A percentile compares a stretch with the other conserved stretches of the same genome.
Evolutionary conservation across 2,113 vertebrate species (phyloP).

Genomic region (Mormyrus iriodes): DNA sequence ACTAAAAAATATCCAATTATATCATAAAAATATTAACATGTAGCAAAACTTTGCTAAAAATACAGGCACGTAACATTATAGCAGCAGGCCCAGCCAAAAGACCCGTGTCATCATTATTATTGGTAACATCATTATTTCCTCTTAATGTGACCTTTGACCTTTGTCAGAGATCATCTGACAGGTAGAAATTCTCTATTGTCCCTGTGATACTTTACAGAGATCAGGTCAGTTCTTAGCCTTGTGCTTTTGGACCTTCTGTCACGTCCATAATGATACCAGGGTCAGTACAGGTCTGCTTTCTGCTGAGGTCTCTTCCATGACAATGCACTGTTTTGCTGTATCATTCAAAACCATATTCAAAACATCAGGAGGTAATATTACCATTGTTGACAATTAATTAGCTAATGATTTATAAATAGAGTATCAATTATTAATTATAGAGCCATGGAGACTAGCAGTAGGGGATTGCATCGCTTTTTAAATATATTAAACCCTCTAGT

Average conservation of each 20-base stretch:
- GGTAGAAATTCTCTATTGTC: not conserved
- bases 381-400: too few relatives aligned
- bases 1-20: not conserved
- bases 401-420: too few relatives aligned
- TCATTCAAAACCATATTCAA: not conserved
- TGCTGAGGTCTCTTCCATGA: not conserved
- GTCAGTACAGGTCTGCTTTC: not conserved
- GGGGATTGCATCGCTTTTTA: too few relatives aligned
- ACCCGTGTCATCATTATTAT: not conserved
- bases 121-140: not conserved
- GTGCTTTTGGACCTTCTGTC: not conserved
- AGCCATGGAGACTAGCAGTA: too few relatives aligned
- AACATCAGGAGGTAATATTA: too few relatives aligned
- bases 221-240: not conserved
- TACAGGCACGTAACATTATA: not conserved
- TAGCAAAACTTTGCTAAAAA: not conserved
- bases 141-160: not conserved
- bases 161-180: not conserved
- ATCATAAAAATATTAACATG: not conserved
- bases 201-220: not conserved
- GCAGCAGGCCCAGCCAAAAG: not conserved
- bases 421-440: too few relatives aligned
- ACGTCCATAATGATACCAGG: not conserved
- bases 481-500: too few relatives aligned
- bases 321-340: not conserved